Base-by-base conservation (phyloP, 2,888 invertebrate genomes). In the Adelphocoris suturalis region DNA sequence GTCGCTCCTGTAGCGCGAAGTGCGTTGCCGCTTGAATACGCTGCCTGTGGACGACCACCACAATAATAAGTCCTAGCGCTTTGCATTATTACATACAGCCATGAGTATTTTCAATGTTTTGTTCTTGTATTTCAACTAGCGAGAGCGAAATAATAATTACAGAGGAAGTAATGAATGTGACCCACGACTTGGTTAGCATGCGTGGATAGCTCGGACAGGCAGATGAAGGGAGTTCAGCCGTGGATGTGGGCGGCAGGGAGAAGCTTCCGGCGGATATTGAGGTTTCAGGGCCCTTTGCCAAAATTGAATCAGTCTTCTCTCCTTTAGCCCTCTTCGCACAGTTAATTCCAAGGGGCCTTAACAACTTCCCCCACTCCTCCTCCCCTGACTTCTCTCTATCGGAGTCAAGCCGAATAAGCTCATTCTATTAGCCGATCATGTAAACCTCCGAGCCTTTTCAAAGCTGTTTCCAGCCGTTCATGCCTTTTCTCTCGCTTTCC, bases 241-340 rank as follows among this genome's bases (percentile, higher is more conserved):
- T 57, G 14, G n/a, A 57, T n/a, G 57, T 16, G 57, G 57, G 57
- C 0, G 68, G 52, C 52, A 68, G 11, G 68, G 86, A 19, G 86
- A 37, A 27, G 37, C 86, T 75, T 76, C 76, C 87, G 87, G 27
- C 78, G 87, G 87, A 87, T 47, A 87, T 75, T 87, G 87, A 87
- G 87, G 87, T 87, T 87, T 47, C 75, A 76, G 87, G 87, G 78
- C 87, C 87, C 76, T 87, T 76, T 76, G 87, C 87, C 87, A 87
- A 87, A 87, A 87, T 87, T 87, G 47, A 87, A 87, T 85, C 87
- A 87, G 48, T 14, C 78, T 68, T 61, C 27, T 57, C n/a, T n/a
- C 23, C 75, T 87, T 75, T 28, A 75, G 76, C 12, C 48, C 61
- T 47, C 61, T 61, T 85, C 46, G 61, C 85, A 61, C 61, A 61